Evolutionary conservation across 1,140 invertebrate genomes (phyloP).

Genomic region (Aphaenogaster ashmeadi): DNA sequence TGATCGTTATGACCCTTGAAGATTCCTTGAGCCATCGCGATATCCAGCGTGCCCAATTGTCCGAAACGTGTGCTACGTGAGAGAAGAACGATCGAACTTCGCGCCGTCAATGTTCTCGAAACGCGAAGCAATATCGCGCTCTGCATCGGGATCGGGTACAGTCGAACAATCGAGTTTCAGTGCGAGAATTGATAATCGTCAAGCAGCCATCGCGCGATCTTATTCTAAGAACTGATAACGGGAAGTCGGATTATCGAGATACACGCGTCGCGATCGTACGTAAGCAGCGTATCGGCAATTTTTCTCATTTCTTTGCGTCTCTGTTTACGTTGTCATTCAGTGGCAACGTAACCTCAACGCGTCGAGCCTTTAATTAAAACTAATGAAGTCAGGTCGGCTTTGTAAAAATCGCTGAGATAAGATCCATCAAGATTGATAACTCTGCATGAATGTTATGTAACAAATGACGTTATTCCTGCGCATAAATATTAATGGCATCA

Average conservation of each 20-base stretch:
- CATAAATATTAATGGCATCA: not conserved
- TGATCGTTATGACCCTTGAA: conserved; percentile 90
- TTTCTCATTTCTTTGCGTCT: conserved; percentile 7
- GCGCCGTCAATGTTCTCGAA: conserved; percentile 34
- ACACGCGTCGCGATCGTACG: not conserved
- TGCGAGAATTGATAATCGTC: not conserved
- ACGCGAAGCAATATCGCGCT: conserved; percentile 51
- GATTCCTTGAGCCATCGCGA: conserved; percentile 59
- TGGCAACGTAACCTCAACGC: not conserved
- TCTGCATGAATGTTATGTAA: not conserved
- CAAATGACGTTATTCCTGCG: not conserved
- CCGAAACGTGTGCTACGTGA: not conserved
- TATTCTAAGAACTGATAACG: not conserved
- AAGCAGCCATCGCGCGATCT: not conserved
- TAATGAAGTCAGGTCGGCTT: not conserved
- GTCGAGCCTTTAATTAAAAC: not conserved
- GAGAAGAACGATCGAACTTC: not conserved
- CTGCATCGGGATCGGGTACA: not conserved
- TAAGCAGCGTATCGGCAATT: not conserved
- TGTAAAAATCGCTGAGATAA: not conserved
- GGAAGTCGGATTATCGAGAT: not conserved
- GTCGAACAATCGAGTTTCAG: not conserved
- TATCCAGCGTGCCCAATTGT: not conserved
- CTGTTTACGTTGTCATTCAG: not conserved
- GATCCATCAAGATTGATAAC: not conserved